A percentile compares a stretch with the other conserved stretches of the same genome.
phyloP scores from a whole-genome alignment of 2,888 invertebrate genomes.

The Rhagophthalmus giganteus region DNA sequence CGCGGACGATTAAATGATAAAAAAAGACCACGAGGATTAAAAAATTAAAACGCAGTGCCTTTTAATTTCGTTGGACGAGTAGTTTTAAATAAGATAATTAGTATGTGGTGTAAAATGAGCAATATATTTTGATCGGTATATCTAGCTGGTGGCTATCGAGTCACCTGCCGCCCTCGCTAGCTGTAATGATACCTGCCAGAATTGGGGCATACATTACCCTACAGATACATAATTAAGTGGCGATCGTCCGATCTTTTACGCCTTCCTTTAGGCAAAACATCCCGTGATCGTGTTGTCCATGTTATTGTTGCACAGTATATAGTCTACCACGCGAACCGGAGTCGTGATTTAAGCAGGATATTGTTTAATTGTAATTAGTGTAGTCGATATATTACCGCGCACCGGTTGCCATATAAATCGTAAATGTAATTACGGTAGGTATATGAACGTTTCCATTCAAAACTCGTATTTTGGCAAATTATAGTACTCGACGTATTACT shows the following conservation, averaged over 20 bases:
- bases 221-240: conserved; percentile 47
- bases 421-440: conserved; percentile 1
- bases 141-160: conserved; percentile 35
- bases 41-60: no score
- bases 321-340: conserved; percentile 12
- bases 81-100: conserved; percentile 34
- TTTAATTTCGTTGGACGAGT: conserved; percentile 23
- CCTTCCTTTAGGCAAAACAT: conserved; percentile 37
- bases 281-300: conserved; percentile 36
- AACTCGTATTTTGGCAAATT: background rate
- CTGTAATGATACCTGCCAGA: conserved; percentile 43
- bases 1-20: no score
- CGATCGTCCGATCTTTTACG: conserved; percentile 42
- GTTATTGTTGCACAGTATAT: conserved; percentile 8
- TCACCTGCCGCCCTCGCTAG: conserved; percentile 42
- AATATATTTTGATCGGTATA: conserved; percentile 35
- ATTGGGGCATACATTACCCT: conserved; percentile 46
- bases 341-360: conserved; percentile 17
- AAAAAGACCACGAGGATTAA: no score
- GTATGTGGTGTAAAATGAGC: conserved; percentile 37
- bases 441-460: background rate
- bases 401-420: background rate
- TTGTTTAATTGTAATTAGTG: conserved; percentile 16
- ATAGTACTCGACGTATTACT: background rate
- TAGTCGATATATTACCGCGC: background rate